A percentile compares a stretch with the other conserved stretches of the same genome.
phyloP scores from a whole-genome alignment of 1,140 invertebrate genomes.

The Brachionus paranguensis region DNA sequence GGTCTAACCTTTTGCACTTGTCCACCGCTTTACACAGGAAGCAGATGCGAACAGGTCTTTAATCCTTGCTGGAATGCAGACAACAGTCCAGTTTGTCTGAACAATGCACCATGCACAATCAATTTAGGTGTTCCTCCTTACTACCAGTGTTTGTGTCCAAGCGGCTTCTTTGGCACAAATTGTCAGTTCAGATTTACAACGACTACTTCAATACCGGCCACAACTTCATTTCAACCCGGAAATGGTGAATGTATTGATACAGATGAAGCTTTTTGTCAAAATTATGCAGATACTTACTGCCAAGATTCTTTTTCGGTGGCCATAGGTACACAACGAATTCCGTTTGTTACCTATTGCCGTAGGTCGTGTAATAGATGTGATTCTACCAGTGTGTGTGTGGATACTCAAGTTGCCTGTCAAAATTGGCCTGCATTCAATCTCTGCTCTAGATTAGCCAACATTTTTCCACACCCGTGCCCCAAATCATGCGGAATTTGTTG shows the following conservation, averaged over 20 bases:
- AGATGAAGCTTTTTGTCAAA: not conserved
- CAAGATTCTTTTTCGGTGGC: constrained; percentile 9
- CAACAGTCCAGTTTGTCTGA: constrained; percentile 3
- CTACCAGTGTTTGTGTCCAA: constrained; percentile 20
- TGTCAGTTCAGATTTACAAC: constrained; percentile 29
- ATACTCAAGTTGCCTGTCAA: not conserved
- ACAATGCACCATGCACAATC: not conserved
- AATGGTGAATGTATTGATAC: not conserved
- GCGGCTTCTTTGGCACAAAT: constrained; percentile 15
- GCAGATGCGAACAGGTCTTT: not conserved
- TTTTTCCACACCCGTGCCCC: not conserved
- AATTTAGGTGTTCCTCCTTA: not conserved
- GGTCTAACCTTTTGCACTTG: not conserved
- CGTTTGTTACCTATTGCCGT: constrained; percentile 10
- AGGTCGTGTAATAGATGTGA: not conserved
- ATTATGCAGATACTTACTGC: not conserved
- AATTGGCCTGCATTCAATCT: not conserved
- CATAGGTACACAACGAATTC: not conserved
- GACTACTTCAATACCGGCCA: not conserved
- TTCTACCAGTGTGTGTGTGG: not conserved
- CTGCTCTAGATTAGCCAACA: not conserved
- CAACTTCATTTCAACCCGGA: not conserved
- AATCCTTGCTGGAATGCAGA: constrained; percentile 20
- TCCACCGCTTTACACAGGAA: not conserved
- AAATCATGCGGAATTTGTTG: constrained; percentile 13